Percentiles rank a stretch among this genome's conserved stretches.
phyloP scores from a whole-genome alignment of 30 jellyfish, hydroid and myxozoan species.

The Hydra vulgaris region DNA sequence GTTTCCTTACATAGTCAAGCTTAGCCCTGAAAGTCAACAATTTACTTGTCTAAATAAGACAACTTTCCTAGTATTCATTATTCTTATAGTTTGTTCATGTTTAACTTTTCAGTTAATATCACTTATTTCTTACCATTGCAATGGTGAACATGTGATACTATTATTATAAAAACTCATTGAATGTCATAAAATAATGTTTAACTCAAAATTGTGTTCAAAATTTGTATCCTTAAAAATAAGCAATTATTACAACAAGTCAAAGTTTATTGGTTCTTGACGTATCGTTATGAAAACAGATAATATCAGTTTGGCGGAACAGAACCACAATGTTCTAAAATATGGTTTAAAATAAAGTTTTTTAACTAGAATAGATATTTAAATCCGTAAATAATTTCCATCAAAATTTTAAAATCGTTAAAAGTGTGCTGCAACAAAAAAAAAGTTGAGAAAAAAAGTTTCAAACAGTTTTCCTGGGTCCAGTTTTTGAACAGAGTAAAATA shows the following conservation, averaged over 20 bases:
- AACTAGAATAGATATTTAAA: too few relatives aligned
- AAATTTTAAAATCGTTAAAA: too few relatives aligned
- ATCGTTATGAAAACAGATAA: too few relatives aligned
- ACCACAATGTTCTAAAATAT: too few relatives aligned
- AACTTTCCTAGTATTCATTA: neutral
- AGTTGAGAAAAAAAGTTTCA: too few relatives aligned
- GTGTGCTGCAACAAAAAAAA: too few relatives aligned
- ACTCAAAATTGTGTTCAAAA: neutral
- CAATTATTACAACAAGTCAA: neutral
- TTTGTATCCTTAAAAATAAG: neutral
- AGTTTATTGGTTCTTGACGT: too few relatives aligned
- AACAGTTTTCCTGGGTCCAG: too few relatives aligned
- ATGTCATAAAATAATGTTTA: neutral
- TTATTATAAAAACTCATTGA: neutral
- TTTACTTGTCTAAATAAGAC: neutral
- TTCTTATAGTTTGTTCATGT: neutral
- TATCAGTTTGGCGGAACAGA: too few relatives aligned
- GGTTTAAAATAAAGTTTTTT: too few relatives aligned
- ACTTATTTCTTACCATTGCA: neutral
- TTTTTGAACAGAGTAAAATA: too few relatives aligned
- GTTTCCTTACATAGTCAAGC: neutral
- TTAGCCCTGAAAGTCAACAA: neutral
- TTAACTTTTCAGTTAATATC: neutral
- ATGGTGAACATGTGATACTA: neutral
- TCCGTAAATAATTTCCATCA: too few relatives aligned